Base-by-base conservation (phyloP, 2,113 vertebrate genomes). In the Heterotilapia buettikoferi region DNA sequence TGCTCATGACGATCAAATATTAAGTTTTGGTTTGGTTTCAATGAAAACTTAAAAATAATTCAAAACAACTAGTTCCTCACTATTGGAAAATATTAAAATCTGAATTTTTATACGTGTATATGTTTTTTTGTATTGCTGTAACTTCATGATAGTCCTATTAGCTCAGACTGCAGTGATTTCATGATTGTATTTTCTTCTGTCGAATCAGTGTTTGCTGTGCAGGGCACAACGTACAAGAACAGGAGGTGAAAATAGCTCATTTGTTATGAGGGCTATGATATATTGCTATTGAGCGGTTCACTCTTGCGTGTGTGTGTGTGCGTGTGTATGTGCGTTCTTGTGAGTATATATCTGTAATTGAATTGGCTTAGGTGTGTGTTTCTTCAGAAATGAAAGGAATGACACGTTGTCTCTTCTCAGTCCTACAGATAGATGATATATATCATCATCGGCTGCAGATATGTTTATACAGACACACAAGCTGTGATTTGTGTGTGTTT, bases 361-460 rank as follows among this genome's bases (percentile, higher is more conserved):
- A 83, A 89, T 91, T 89, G 71, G 43, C 50, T 9, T 6, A 78
- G 68, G 83, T 78, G 52, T 86, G 82, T 83, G 31, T 86, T 82
- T 79, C 86, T 54, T 85, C 81, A 82, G 56, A 84, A 78, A 40
- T 85, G 85, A 85, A 71, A 78, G 52, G 79, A 89, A 83, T 87
- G 78, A 78, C n/a, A 68, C 3, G 2, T 21, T 81, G 89, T 84
- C 80, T 84, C 71, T 38, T 91, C 84, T 76, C 63, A 61, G 92
- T 85, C 10, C 36, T 79, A 3, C 57, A 71, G 38, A 88, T 52
- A 54, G 33, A 85, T 36, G 45, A 87, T 56, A 56, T 43, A 88
- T 43, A 56, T 90, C 85, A 83, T 89, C 84, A 71, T 84, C 78
- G 43, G 76, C 36, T 52, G 16, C 2, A 5, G 52, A 66, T 12